A percentile compares a stretch with the other conserved stretches of the same genome.
phyloP scores from a whole-genome alignment of 2,113 vertebrate genomes.

The Neogale vison region DNA sequence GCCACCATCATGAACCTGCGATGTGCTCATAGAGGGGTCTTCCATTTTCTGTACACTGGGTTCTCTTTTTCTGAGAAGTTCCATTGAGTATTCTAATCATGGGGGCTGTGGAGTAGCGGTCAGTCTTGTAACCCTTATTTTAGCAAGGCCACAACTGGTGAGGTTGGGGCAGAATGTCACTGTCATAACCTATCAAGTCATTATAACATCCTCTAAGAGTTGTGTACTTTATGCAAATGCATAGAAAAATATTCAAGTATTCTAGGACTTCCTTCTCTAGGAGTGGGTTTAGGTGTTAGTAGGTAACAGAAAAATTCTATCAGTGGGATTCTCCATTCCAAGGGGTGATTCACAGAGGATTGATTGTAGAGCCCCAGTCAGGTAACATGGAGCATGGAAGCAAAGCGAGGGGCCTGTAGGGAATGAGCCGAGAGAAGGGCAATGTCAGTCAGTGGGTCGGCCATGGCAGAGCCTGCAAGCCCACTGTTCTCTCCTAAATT shows the following conservation, averaged over 20 bases:
- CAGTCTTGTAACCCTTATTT: neutral
- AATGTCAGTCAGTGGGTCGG: fast-evolving
- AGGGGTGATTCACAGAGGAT: no score
- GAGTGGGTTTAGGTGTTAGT: neutral
- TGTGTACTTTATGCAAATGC: neutral
- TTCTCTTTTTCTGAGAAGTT: neutral
- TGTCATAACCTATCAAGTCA: fast-evolving
- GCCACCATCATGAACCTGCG: neutral
- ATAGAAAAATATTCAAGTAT: neutral
- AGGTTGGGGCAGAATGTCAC: neutral
- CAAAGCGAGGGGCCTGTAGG: fast-evolving
- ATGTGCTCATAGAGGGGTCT: neutral
- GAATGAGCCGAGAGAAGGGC: fast-evolving
- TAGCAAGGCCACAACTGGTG: fast-evolving
- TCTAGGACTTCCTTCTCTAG: neutral
- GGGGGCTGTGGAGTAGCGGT: fast-evolving
- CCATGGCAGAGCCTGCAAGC: neutral
- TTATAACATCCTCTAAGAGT: fast-evolving
- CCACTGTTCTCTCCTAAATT: fast-evolving
- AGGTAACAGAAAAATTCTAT: neutral
- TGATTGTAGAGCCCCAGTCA: no score
- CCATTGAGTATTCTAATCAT: no score
- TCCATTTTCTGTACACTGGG: neutral
- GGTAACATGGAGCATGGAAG: fast-evolving
- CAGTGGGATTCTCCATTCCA: fast-evolving